Evolutionary conservation across 2,888 invertebrate genomes (phyloP), one percentile per base, ranked within the genome.

Genomic region (Lasioglossum calceatum): DNA sequence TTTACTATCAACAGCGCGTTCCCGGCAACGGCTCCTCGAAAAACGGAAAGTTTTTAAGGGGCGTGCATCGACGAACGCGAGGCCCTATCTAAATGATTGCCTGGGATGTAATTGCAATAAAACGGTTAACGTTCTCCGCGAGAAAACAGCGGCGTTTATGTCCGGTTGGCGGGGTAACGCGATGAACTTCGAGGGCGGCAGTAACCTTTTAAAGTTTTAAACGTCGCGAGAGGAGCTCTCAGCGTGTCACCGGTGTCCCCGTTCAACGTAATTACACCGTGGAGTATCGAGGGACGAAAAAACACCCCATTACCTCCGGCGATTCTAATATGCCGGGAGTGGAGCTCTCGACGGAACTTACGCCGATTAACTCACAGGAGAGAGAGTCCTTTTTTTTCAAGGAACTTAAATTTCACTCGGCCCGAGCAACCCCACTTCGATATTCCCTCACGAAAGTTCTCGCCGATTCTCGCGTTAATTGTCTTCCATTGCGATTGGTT

Each of bases 171-270:
- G 8, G 32, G 42, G 44, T 12, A 36, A 42, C 32, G 42, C 27
- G 64, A 27, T 39, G 76, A 72, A 76, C 81, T 70, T 81, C 70
- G 8, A 10, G 19, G 4, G 19, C 27, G 2, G 7, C 19, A 44
- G 73, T 54, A 71, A 73, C 54, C 74, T 76, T 84, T 64, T 64
- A 61, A 84, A 81, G 42, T 81, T 77, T 73, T 19, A 61, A 80
- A 50, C 36, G 16, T 23, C 39, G 3, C 58, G 8, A 27, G 67
- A 67, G 10, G 36, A 23, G 50, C 58, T 64, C 32, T 36, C 36
- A 5, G 4, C 39, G 64, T 16, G 77, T 47, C 14, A 42, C 1
- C 19, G 23, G 58, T 27, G 80, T 54, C 27, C 36, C 32, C 14
- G 82, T 44, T 32, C 39, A 72, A 76, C 72, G 76, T 64, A 76